Conservation (phyloP, 1,140 invertebrate species). For the Bombus superbus region DNA sequence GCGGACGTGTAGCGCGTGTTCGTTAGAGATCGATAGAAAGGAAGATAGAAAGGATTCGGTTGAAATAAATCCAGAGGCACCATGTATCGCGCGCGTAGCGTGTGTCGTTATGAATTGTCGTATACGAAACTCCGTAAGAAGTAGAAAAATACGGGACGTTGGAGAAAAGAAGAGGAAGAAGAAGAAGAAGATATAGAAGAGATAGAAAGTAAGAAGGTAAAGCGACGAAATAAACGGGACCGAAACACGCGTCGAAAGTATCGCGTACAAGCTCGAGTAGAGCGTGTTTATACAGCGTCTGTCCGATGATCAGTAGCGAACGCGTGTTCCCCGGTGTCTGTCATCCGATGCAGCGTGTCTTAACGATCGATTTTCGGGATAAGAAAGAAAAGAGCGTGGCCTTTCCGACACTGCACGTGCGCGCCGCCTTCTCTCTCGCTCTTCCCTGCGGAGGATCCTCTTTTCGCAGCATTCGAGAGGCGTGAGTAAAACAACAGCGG, state of each 20-base stretch:
- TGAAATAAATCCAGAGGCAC: too few relatives aligned
- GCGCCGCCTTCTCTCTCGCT: conserved; percentile 7
- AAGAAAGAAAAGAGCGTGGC: conserved; percentile 54
- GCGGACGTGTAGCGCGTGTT: too few relatives aligned
- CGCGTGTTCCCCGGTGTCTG: conserved; percentile 23
- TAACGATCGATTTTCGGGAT: conserved; percentile 51
- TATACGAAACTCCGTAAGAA: too few relatives aligned
- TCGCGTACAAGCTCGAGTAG: neutral
- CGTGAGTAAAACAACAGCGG: conserved; percentile 34
- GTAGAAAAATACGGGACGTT: too few relatives aligned
- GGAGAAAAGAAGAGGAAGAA: too few relatives aligned
- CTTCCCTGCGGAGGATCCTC: neutral
- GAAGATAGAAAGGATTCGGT: too few relatives aligned
- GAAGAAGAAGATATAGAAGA: neutral
- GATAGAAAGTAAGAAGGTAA: neutral
- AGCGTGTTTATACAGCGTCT: neutral
- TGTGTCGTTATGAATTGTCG: neutral
- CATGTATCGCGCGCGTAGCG: neutral
- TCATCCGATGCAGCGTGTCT: conserved; percentile 48
- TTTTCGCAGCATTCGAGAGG: conserved; percentile 18
- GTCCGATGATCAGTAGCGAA: neutral
- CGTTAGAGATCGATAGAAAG: too few relatives aligned
- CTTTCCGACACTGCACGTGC: conserved; percentile 54
- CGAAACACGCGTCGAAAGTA: neutral
- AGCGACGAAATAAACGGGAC: too few relatives aligned